Evolutionary conservation across 1,140 invertebrate species (phyloP), one percentile per base, ranked within the genome.

Genomic region (Drosophila subobscura): DNA sequence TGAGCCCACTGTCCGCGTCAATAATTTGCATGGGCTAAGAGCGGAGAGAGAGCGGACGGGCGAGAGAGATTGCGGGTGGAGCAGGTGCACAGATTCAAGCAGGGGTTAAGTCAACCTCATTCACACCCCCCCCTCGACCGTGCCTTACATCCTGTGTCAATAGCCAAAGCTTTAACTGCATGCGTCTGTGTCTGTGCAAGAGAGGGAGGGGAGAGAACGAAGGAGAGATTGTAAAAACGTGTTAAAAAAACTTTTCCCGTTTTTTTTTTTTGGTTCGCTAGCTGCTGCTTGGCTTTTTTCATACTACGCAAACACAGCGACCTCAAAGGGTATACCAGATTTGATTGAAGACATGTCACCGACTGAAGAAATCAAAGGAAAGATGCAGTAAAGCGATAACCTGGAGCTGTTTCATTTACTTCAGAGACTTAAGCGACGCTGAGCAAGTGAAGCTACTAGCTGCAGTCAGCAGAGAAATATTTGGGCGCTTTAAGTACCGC

Each of bases 21-120:
- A 85, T 85, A 85, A 86, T 85, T 85, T 85, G 81, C 81, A 86
- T 86, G 81, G 79, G 58, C 54, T 80, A 80, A 81, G 20, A 66
- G 49, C 47, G 56, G 27, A 50, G 16, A 56, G 42, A 54, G 50
- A 53, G 33, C 23, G 33, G 16, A 20, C 7, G 10, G 1, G 10
- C 1, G 3, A 10, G 33, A 10, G 33, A 4, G 4, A 37, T 10
- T 4, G 10, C 3, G 10, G 33, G 10, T 12, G 4, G 33, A 10
- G 10, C 3, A 4, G 33, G 10, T 12, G 4, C 33, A 37, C 33
- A 50, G 42, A 59, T 47, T 46, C 44, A 45, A 42, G 40, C 23
- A 44, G 37, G 72, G 51, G 78, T 64, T 67, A 73, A 79, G 57
- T 79, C 70, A 75, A 27, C 47, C 52, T 41, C 59, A 20, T 10